Evolutionary conservation across 2,888 invertebrate genomes (phyloP).

Genomic region (Ormyrus rosae): DNA sequence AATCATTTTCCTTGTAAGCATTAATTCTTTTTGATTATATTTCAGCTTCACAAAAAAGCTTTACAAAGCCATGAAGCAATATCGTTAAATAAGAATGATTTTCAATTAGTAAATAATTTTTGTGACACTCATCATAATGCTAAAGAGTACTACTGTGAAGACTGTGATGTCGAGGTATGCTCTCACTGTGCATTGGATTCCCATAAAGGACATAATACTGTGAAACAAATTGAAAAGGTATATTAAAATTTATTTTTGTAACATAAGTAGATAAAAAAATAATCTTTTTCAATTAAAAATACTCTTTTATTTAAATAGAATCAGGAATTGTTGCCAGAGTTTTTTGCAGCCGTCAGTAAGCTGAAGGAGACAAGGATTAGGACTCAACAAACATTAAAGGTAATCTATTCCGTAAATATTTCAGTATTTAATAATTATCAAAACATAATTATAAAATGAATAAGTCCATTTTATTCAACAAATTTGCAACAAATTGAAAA

Average conservation of each 20-base stretch:
- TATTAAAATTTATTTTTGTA: conserved; percentile 55
- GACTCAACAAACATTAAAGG: conserved; percentile 71
- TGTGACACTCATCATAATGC: conserved; percentile 69
- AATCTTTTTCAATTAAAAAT: conserved; percentile 5
- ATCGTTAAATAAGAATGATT: conserved; percentile 30
- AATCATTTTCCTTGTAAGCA: too few species aligned
- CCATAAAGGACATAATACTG: conserved; percentile 72
- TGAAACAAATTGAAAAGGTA: conserved; percentile 71
- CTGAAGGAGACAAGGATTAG: conserved; percentile 66
- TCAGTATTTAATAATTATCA: conserved; percentile 36
- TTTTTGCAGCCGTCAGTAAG: conserved; percentile 61
- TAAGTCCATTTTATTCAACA: conserved; percentile 68
- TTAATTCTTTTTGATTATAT: conserved; percentile 5
- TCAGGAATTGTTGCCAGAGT: conserved; percentile 61
- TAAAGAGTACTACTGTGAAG: conserved; percentile 74
- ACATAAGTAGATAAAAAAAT: background rate
- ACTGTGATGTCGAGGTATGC: conserved; percentile 73
- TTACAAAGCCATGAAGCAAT: conserved; percentile 68
- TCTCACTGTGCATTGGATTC: conserved; percentile 73
- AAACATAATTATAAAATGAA: conserved; percentile 58
- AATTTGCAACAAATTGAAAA: conserved; percentile 56
- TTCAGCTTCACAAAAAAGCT: conserved; percentile 72
- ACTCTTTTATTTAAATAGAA: conserved; percentile 67
- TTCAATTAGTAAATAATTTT: conserved; percentile 44
- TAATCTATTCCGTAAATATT: conserved; percentile 58